These are phyloP conservation scores for Rousettus leschenaultii DNA, from an alignment of 2,113 vertebrate species.

Conservation along the genomic window DNA sequence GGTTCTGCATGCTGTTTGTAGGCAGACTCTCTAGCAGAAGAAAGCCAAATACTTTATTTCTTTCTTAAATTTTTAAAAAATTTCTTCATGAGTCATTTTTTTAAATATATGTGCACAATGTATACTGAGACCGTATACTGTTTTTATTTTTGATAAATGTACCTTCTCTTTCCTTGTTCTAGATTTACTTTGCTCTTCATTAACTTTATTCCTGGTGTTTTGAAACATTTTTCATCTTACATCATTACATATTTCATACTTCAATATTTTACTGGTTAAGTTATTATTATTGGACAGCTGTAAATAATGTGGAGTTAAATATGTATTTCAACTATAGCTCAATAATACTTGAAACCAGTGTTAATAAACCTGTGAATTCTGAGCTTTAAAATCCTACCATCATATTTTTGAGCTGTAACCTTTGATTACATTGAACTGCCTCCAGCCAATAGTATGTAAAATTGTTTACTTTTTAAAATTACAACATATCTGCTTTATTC, in stretches of 20 bases:
- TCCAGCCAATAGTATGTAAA: conserved; percentile 55
- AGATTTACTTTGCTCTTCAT: conserved; percentile 51
- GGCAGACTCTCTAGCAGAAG: background rate
- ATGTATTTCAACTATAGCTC: background rate
- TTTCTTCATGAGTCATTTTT: conserved; percentile 22
- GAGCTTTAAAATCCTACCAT: conserved; percentile 29
- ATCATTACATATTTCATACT: background rate
- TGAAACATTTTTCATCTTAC: background rate
- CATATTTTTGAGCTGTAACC: conserved; percentile 55
- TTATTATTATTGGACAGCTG: background rate
- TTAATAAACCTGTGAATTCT: conserved; percentile 38
- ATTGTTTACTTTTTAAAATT: conserved; percentile 43
- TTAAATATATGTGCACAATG: background rate
- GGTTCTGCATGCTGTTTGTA: background rate
- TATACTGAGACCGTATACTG: background rate
- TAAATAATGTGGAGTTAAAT: background rate
- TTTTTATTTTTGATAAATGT: conserved; percentile 75
- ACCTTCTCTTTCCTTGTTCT: conserved; percentile 36
- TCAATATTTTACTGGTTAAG: background rate
- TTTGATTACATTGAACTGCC: conserved; percentile 62
- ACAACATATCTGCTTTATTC: conserved; percentile 34
- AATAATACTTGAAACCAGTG: conserved; percentile 31
- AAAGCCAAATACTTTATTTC: background rate
- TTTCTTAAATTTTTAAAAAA: conserved; percentile 1
- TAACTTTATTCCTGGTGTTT: background rate